These are phyloP conservation scores for Galerucella nymphaeae DNA, from an alignment of 2,888 invertebrate genomes.

Conservation along the genomic window DNA sequence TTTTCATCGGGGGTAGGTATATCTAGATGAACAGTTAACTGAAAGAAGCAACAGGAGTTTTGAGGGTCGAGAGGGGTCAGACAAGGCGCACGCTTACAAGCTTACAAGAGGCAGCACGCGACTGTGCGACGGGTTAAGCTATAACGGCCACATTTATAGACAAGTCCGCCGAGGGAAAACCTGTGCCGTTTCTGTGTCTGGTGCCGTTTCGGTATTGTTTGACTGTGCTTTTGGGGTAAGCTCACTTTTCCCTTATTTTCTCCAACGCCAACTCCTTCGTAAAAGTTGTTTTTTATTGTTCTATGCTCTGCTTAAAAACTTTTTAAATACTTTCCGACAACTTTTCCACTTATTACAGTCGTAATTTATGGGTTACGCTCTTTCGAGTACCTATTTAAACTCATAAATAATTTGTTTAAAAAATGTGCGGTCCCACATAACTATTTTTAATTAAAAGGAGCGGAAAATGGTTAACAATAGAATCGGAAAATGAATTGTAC, in stretches of 20 bases:
- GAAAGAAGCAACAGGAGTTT: conserved; percentile 65
- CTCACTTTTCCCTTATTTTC: conserved; percentile 27
- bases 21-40: conserved; percentile 63
- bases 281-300: conserved; percentile 35
- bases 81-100: conserved; percentile 67
- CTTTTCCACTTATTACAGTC: conserved; percentile 35
- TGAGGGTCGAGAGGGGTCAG: conserved; percentile 66
- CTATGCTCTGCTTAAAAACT: conserved; percentile 31
- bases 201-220: conserved; percentile 48
- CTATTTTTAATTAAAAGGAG: conserved; percentile 47
- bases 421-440: conserved; percentile 48
- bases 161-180: conserved; percentile 56
- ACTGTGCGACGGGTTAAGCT: conserved; percentile 61
- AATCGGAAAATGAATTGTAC: conserved; percentile 49
- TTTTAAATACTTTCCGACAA: conserved; percentile 38
- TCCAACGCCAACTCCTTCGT: neutral
- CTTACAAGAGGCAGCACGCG: conserved; percentile 64
- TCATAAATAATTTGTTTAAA: conserved; percentile 51
- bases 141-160: conserved; percentile 61
- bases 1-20: conserved; percentile 58
- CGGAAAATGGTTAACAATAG: conserved; percentile 47
- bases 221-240: conserved; percentile 52
- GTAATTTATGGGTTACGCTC: conserved; percentile 33
- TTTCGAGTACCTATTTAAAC: conserved; percentile 41
- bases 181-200: conserved; percentile 48